phyloP scores from a whole-genome alignment of 1,140 invertebrate species.

The Popillia japonica region DNA sequence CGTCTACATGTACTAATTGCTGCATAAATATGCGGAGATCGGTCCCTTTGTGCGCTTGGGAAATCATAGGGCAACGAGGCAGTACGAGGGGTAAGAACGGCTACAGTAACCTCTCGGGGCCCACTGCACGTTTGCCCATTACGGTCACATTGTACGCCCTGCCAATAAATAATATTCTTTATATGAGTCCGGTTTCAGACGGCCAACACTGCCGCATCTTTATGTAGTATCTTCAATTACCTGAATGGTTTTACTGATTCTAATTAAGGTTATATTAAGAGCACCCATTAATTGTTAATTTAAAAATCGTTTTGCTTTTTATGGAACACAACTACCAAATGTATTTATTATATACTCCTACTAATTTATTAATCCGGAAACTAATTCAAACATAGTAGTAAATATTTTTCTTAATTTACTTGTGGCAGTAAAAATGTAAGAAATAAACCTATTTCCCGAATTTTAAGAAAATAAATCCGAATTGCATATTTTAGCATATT shows the following conservation, averaged over 20 bases:
- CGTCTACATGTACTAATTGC: conserved; percentile 41
- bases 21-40: conserved; percentile 40
- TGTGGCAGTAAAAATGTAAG: too few relatives aligned
- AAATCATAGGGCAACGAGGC: conserved; percentile 12
- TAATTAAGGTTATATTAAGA: conserved; percentile 5
- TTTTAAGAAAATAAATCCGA: too few relatives aligned
- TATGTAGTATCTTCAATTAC: conserved; percentile 25
- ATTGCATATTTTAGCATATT: too few relatives aligned
- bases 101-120: conserved; percentile 23
- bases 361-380: too few relatives aligned
- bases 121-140: conserved; percentile 45
- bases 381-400: too few relatives aligned
- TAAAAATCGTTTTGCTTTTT: background rate
- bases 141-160: conserved; percentile 56
- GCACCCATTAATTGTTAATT: background rate
- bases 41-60: conserved; percentile 23
- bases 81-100: conserved; percentile 13
- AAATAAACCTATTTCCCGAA: too few relatives aligned
- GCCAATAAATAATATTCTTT: conserved; percentile 60
- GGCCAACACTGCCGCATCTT: conserved; percentile 32
- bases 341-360: background rate
- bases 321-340: background rate
- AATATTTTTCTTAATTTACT: too few relatives aligned
- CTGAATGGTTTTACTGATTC: conserved; percentile 25
- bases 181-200: conserved; percentile 51